phyloP scores from a whole-genome alignment of 2,888 invertebrate species.

The Calameuta pallipes region DNA sequence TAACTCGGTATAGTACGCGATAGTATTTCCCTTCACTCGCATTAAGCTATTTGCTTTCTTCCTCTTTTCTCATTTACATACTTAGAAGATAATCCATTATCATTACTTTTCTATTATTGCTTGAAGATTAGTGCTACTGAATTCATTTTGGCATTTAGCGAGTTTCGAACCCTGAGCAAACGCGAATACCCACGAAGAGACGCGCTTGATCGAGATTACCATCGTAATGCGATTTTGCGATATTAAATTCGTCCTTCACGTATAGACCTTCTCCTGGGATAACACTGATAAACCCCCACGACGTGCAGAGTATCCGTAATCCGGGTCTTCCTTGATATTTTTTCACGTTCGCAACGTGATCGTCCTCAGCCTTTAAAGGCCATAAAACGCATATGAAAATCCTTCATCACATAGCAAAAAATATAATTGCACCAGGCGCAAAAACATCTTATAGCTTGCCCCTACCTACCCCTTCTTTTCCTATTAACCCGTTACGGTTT shows the following conservation, averaged over 20 bases:
- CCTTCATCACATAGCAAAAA: neutral
- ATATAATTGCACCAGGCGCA: neutral
- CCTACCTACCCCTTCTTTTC: neutral
- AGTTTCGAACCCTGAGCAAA: constrained; percentile 57
- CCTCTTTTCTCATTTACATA: constrained; percentile 19
- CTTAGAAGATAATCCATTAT: constrained; percentile 37
- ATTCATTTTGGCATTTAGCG: constrained; percentile 61
- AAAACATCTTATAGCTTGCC: neutral
- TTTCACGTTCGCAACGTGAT: neutral
- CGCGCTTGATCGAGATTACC: constrained; percentile 35
- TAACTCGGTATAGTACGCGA: constrained; percentile 31
- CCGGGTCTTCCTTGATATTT: neutral
- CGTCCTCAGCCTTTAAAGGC: neutral
- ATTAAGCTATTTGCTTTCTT: constrained; percentile 24
- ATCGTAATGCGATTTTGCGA: constrained; percentile 10
- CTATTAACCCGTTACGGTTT: neutral
- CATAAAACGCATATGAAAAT: neutral
- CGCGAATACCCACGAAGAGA: constrained; percentile 40
- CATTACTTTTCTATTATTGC: constrained; percentile 58
- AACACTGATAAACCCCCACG: neutral
- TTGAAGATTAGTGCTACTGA: constrained; percentile 59
- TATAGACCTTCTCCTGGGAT: neutral
- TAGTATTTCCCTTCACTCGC: constrained; percentile 38
- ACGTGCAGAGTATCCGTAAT: neutral
- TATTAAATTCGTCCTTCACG: neutral